A percentile compares a stretch with the other conserved stretches of the same genome.
phyloP scores from a whole-genome alignment of 2,888 invertebrate genomes.

The Drosophila colorata region DNA sequence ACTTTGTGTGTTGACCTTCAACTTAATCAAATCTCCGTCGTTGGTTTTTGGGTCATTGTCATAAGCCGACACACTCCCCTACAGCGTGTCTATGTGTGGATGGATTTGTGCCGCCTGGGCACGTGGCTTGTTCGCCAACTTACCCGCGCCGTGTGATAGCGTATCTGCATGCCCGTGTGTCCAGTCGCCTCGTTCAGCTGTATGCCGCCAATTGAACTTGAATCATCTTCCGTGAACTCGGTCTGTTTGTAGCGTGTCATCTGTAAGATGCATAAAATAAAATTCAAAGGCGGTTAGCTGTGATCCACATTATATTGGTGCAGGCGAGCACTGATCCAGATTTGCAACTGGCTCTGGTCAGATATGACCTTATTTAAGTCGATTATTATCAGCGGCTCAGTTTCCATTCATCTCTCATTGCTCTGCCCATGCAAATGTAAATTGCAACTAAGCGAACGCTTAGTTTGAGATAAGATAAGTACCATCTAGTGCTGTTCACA shows the following conservation, averaged over 20 bases:
- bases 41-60: slow-evolving; percentile 58
- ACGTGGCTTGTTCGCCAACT: slow-evolving; percentile 42
- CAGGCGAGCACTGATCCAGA: slow-evolving; percentile 20
- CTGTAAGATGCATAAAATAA: slow-evolving; percentile 85
- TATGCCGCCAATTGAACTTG: slow-evolving; percentile 93
- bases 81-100: background rate
- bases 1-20: slow-evolving; percentile 47
- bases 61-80: background rate
- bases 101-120: background rate
- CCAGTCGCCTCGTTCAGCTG: slow-evolving; percentile 93
- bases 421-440: slow-evolving; percentile 5
- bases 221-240: slow-evolving; percentile 93
- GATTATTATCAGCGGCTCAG: slow-evolving; percentile 9
- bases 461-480: background rate
- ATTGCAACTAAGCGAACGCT: slow-evolving; percentile 12
- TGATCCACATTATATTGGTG: slow-evolving; percentile 19
- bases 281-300: slow-evolving; percentile 19
- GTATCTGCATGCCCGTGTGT: slow-evolving; percentile 92
- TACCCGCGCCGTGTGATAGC: slow-evolving; percentile 91
- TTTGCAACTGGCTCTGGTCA: slow-evolving; percentile 15
- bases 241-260: slow-evolving; percentile 96
- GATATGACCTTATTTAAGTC: slow-evolving; percentile 15
- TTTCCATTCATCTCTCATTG: slow-evolving; percentile 7
- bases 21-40: slow-evolving; percentile 41
- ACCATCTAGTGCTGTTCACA: background rate